Evolutionary conservation across 2,888 invertebrate species (phyloP), one percentile per base, ranked within the genome.

Genomic region (Eupithecia subfuscata): DNA sequence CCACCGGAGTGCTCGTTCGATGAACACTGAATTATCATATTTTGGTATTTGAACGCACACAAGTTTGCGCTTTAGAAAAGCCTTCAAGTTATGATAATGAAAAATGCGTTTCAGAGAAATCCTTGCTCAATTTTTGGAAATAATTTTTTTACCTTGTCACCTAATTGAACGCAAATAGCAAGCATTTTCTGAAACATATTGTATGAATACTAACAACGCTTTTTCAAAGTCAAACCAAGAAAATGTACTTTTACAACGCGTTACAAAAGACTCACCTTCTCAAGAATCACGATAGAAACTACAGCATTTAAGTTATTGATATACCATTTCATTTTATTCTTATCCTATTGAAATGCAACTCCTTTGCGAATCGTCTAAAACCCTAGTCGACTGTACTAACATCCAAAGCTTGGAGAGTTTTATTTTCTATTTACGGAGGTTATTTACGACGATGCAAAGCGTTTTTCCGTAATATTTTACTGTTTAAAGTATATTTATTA

Each of bases 341-440:
- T 60, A 60, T 25, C 6, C 60, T 5, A 60, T 60, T 25, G 22
- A 25, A 11, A 22, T 60, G 22, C 14, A 60, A 60, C 25, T 22
- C 11, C 4, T 60, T 6, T 30, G 34, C 18, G 12, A 9, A 18
- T 34, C 8, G 64, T 64, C 34, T 34, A 34, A 18, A 64, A 64
- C 64, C 34, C 34, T 22, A 64, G 64, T 34, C 64, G 18, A 64
- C 64, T 64, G 64, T 34, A 64, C 63, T 63, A 30, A 78, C 80
- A 82, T 79, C 77, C 79, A 82, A 81, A 81, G 81, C 80, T 80
- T 74, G 65, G 81, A 79, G 81, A 80, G 79, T 81, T 86, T 86
- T 85, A 83, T 86, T 87, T 87, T 85, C 84, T 85, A 85, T 87
- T 87, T 84, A 81, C 82, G 69, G 56, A 71, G 37, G 73, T 78